Evolutionary conservation across 2,888 invertebrate species (phyloP).

Genomic region (Empis livida): DNA sequence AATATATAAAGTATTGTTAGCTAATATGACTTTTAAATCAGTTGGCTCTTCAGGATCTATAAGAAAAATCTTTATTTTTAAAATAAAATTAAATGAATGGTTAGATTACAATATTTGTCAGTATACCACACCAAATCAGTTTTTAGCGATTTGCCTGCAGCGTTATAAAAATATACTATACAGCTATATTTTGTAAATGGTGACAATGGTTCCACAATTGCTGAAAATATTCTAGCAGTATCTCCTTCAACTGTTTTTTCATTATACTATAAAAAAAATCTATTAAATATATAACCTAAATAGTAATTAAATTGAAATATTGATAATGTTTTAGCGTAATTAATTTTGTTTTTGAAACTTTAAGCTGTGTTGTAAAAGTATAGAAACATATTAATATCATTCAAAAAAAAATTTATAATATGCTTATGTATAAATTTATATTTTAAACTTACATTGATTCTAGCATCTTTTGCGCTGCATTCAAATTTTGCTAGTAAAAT

Average conservation of each 20-base stretch:
- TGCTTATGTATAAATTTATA: no score
- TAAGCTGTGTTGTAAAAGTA: background rate
- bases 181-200: constrained; percentile 26
- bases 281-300: no score
- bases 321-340: no score
- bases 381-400: background rate
- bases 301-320: no score
- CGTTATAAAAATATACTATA: constrained; percentile 22
- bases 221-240: constrained; percentile 22
- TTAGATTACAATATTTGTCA: constrained; percentile 23
- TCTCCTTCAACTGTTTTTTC: constrained; percentile 24
- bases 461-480: constrained; percentile 16
- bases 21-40: constrained; percentile 12
- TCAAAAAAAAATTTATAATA: no score
- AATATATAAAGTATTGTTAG: constrained; percentile 18
- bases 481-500: constrained; percentile 26
- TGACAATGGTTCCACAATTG: constrained; percentile 23
- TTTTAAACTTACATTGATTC: constrained; percentile 2
- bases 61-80: background rate
- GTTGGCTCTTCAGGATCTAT: constrained; percentile 29
- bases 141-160: constrained; percentile 24
- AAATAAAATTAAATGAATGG: background rate
- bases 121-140: constrained; percentile 12
- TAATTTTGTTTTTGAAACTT: no score
- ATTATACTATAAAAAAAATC: constrained; percentile 13